Percentiles rank a stretch among this genome's conserved stretches.
Conservation (phyloP, 2,797 vertebrate genomes). For the Acanthornis magna region DNA sequence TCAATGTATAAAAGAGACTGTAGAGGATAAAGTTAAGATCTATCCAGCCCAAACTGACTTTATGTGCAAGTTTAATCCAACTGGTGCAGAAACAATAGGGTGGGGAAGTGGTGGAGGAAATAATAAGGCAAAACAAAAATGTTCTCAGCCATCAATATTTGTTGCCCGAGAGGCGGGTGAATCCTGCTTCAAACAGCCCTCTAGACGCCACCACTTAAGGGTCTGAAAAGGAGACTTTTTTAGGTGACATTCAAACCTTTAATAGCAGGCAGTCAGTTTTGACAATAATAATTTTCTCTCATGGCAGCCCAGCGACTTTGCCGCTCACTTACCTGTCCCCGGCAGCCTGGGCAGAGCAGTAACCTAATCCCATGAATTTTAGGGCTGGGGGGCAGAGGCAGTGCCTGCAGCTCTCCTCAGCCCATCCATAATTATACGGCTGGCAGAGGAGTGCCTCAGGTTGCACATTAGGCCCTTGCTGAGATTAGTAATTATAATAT, state of each 20-base stretch:
- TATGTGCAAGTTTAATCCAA: constrained; percentile 68
- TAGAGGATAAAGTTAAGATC: constrained; percentile 64
- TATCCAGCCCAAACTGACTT: constrained; percentile 50
- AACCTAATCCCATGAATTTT: constrained; percentile 13
- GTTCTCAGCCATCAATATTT: constrained; percentile 48
- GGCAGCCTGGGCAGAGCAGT: constrained; percentile 45
- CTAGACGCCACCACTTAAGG: constrained; percentile 59
- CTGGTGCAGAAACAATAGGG: constrained; percentile 42
- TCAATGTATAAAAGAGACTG: constrained; percentile 34
- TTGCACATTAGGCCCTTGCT: constrained; percentile 80
- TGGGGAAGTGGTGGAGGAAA: constrained; percentile 18
- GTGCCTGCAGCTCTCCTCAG: constrained; percentile 66
- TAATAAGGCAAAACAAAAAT: constrained; percentile 2
- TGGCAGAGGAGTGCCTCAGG: constrained; percentile 74
- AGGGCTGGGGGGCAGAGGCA: constrained; percentile 38
- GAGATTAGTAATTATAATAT: constrained; percentile 90
- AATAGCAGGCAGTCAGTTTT: constrained; percentile 66
- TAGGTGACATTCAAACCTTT: constrained; percentile 82
- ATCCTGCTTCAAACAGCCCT: constrained; percentile 45
- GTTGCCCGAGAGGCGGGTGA: constrained; percentile 16
- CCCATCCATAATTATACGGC: constrained; percentile 78
- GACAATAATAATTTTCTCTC: constrained; percentile 75
- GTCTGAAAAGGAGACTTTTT: constrained; percentile 72
- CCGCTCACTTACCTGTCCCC: constrained; percentile 76
- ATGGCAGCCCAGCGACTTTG: constrained; percentile 61